Evolutionary conservation across 2,888 invertebrate genomes (phyloP), one percentile per base, ranked within the genome.

Genomic region (Ennomos fuscantarius): DNA sequence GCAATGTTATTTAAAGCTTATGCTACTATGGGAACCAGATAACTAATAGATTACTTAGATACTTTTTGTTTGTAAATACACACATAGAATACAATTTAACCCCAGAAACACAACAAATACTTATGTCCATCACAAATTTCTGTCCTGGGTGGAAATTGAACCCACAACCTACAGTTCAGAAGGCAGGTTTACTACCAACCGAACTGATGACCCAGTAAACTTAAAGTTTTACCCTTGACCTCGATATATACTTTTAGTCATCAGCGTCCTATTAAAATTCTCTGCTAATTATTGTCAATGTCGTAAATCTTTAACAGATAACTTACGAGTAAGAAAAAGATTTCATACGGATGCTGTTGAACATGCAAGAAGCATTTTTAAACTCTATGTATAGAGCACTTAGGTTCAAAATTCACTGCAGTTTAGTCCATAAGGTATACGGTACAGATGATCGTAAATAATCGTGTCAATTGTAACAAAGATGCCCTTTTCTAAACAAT

Each of bases 401-500:
- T 36, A 54, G 11, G 13, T 10, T 11, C 11, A 0, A 37, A 47
- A 54, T 36, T 47, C 2, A n/a, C n/a, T n/a, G 1, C 24, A 37
- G 0, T 11, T 11, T 33, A 43, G 9, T 36, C 1, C 41, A 37
- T 42, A 42, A 56, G 37, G 42, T 46, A 43, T 40, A 41, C 35
- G 37, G 52, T 44, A 64, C 62, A 70, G 68, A 60, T 65, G 56
- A 58, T 65, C 59, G 49, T 70, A 72, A 73, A 72, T 55, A 65
- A 66, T 24, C 24, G 24, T 24, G 37, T 58, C 62, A 63, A 53
- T 46, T 61, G 35, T 66, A 44, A 65, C 54, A 43, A 63, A 36
- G 52, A 50, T 69, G 66, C 65, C 66, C 66, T 69, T 69, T 69
- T 32, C 24, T 60, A 64, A 62, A 66, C 68, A 68, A 73, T 66